Base-by-base conservation (phyloP, 2,888 invertebrate species). In the Beris morrisii region DNA sequence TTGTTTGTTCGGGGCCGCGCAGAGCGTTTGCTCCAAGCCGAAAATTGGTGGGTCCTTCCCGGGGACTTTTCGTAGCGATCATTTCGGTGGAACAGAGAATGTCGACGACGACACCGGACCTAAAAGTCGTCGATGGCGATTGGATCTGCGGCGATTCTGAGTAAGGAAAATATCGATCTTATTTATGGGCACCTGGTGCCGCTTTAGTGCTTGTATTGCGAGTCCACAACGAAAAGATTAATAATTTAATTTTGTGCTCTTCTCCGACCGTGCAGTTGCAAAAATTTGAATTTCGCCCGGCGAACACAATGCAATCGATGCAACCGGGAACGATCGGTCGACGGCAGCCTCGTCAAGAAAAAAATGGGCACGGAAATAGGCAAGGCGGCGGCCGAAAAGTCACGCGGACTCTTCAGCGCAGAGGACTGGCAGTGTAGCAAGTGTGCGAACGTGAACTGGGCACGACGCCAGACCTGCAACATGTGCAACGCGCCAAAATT, bases 381-480 rank as follows among this genome's bases (percentile, higher is more conserved):
- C 4, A 98, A 98, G 83, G 93, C 91, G 28, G 95, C 97, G 44
- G 99, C 99, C 0, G 99, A 99, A 80, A 98, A 98, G 82, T 96
- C 96, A 75, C 88, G 95, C 11, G 81, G 81, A 1, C 72, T 80
- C 0, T 89, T 87, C 80, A 95, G 95, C 81, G 98, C 99, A 45
- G 98, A 99, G 79, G 99, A 99, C 82, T 99, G 99, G 99, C 95
- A 97, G 78, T 99, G 99, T 81, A 95, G 93, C 81, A 97, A 97
- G 80, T 99, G 99, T 83, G 97, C 97, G n/a, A 99, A 99, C 82
- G 98, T 99, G 11, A 99, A 99, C 81, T 81, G 81, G 99, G 97
- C 98, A 30, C 85, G 97, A 70, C 85, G 99, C 65, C 91, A 90
- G 76, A 93, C 93, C 64, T 99, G 99, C 82, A 99, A 99, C 81